Conservation (phyloP, 2,888 invertebrate genomes). For the Calliopum simillimum region DNA sequence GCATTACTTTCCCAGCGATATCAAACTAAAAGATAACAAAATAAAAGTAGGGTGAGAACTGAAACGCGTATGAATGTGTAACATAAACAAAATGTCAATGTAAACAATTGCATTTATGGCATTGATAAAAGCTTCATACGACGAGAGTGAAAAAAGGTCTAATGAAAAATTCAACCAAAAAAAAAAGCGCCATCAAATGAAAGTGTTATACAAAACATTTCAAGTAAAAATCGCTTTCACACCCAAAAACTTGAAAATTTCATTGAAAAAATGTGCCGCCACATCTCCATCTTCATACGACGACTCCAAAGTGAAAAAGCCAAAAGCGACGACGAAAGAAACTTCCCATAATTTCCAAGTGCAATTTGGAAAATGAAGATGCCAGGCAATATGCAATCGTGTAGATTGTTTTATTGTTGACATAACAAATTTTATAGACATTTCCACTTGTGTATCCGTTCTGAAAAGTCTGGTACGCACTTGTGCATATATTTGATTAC, state of each 20-base stretch:
- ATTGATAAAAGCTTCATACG: background rate
- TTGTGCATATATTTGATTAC: conserved; percentile 24
- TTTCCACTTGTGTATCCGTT: background rate
- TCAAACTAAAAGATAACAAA: background rate
- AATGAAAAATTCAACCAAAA: conserved; percentile 8
- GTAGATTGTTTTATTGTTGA: conserved; percentile 16
- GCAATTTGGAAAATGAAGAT: conserved; percentile 18
- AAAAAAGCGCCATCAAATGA: conserved; percentile 5
- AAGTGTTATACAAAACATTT: conserved; percentile 18
- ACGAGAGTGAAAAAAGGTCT: background rate
- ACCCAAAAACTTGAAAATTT: background rate
- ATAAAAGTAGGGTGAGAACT: conserved; percentile 20
- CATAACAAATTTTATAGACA: background rate
- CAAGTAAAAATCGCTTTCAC: background rate
- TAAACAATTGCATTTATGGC: conserved; percentile 12
- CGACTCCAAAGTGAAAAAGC: conserved; percentile 2
- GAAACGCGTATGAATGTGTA: background rate
- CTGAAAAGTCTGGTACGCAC: background rate
- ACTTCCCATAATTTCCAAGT: conserved; percentile 9
- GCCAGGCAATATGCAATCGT: conserved; percentile 14
- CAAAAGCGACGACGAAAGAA: background rate
- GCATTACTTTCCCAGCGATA: background rate
- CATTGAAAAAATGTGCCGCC: background rate
- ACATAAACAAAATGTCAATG: background rate
- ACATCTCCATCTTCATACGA: background rate